Evolutionary conservation across 2,888 invertebrate genomes (phyloP), one percentile per base, ranked within the genome.

Genomic region (Augochlorella aurata): DNA sequence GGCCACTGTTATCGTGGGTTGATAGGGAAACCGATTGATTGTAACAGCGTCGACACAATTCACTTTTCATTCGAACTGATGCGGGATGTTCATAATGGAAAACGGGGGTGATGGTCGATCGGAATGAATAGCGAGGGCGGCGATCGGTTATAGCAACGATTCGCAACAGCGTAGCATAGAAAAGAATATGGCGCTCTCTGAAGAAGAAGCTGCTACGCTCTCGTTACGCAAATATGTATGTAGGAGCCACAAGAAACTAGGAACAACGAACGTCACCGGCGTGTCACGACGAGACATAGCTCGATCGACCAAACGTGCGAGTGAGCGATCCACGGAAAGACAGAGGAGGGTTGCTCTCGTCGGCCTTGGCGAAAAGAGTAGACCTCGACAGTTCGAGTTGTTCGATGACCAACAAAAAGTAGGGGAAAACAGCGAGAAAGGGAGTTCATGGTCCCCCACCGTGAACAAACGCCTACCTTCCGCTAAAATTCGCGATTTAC

Each of bases 311-410:
- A 54, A 61, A 24, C 38, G 21, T 38, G 45, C 67, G 63, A 70
- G 45, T 9, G 54, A 65, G 63, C 58, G n/a, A 50, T 52, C 14
- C 61, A 81, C 61, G 75, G 72, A 66, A 75, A 49, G 58, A 76
- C 61, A 49, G 29, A 69, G 68, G 50, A 47, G 50, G 68, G 66
- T 71, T 74, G 52, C 47, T 65, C 65, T 67, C 74, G 58, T 79
- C 83, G 85, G 61, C 85, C 85, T 88, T 87, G 86, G 71, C 70
- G 81, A 83, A 86, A 84, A 81, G 79, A 86, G 77, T 63, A 87
- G 61, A 63, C 76, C 82, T 77, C 74, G 76, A 44, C 61, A 68
- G 38, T 58, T 74, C 44, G 49, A 69, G 78, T 66, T 81, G 84
- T 83, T 84, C 85, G 81, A 81, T 81, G 85, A 82, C 83, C 82